Evolutionary conservation across 1,140 invertebrate species (phyloP), one percentile per base, ranked within the genome.

Genomic region (Neodiprion fabricii): DNA sequence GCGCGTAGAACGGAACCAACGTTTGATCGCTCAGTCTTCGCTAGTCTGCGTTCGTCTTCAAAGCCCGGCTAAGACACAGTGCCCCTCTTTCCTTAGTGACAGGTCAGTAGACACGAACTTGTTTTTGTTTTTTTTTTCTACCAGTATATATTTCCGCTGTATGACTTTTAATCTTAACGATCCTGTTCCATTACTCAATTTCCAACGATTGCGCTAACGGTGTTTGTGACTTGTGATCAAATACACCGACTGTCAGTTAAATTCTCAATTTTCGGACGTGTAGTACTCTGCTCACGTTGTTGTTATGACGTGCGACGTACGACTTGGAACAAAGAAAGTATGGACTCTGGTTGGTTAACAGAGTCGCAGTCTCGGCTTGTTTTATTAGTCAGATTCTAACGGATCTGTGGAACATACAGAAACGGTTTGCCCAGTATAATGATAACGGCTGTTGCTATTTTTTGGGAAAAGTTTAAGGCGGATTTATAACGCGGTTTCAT

Each of bases 81-180:
- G 53, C 53, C 11, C 53, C 53, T 61, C 53, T 81, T 48, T 12
- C 48, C 40, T n/a, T 49, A 69, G 67, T 71, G 69, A 80, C 78
- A 81, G 80, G 53, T 40, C 53, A 61, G 53, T 72, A 77, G 78
- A 79, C 80, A 82, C 66, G 75, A 73, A 28, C 14, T 14, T 12
- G 8, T 28, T 70, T 17, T 67, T 48, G 23, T 47, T 4, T 49
- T 47, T 28, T 67, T 48, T 48, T 23, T 17, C 48, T 73, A 73
- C 65, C 66, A 48, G 28, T 40, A 40, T 40, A 28, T 14, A 65
- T 9, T 9, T 66, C 14, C 49, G n/a, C 23, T 67, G 17, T 73
- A 50, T 50, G 11, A 73, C 17, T 67, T 67, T 28, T 67, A 67
- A 48, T 50, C 66, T 69, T 70, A 53, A 28, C 48, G 47, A 70